These are phyloP conservation scores for Cebus imitator DNA, from an alignment of 2,113 vertebrate genomes.

Conservation along the genomic window DNA sequence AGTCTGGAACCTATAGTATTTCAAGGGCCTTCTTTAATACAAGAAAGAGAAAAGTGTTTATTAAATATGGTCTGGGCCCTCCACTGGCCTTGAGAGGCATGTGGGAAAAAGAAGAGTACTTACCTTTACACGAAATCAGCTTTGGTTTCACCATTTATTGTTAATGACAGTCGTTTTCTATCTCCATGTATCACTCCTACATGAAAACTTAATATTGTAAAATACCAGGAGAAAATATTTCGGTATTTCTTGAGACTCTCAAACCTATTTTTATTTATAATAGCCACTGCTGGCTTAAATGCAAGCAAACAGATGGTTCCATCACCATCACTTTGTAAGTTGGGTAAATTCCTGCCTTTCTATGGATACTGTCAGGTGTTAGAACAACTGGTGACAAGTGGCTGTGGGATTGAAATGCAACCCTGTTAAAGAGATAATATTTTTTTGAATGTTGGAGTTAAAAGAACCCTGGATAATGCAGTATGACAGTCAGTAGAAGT, in stretches of 20 bases:
- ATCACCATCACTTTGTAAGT: neutral
- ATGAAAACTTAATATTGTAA: neutral
- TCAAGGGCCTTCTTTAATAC: neutral
- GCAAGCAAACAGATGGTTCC: neutral
- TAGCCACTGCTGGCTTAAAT: neutral
- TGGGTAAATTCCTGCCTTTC: neutral
- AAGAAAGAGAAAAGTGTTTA: neutral
- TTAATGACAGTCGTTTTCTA: neutral
- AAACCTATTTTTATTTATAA: neutral
- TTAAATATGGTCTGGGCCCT: neutral
- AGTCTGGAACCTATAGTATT: neutral
- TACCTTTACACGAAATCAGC: neutral
- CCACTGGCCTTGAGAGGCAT: neutral
- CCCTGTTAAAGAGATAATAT: neutral
- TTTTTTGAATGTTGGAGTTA: too few relatives aligned
- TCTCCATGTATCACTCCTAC: neutral
- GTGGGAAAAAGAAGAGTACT: neutral
- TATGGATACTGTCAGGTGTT: neutral
- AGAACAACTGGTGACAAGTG: neutral
- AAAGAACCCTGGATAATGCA: neutral
- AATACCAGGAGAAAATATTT: neutral
- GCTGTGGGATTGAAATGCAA: neutral
- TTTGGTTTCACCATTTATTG: neutral
- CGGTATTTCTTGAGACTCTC: neutral
- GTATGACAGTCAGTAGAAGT: neutral